Percentiles rank a stretch among this genome's conserved stretches.
These are phyloP conservation scores for Acrobasis consociella DNA, from an alignment of 2,888 invertebrate species.

Conservation along the genomic window DNA sequence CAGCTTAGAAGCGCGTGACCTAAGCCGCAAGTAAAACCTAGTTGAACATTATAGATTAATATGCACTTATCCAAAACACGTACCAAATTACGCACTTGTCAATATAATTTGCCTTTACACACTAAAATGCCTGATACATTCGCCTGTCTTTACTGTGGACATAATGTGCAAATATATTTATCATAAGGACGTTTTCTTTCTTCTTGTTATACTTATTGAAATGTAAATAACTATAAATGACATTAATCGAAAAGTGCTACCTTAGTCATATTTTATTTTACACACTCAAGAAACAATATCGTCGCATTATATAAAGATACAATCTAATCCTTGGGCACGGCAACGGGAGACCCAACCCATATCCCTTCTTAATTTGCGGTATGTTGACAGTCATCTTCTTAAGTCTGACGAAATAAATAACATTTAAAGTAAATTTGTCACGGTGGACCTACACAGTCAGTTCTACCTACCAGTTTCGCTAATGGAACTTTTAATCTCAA, in stretches of 20 bases:
- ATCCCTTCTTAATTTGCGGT: not conserved
- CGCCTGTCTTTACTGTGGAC: not conserved
- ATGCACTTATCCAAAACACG: no score
- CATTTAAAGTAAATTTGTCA: no score
- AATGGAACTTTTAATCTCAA: no score
- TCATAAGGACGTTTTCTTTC: not conserved
- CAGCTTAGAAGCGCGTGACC: no score
- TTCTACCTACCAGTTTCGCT: no score
- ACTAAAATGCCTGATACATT: no score
- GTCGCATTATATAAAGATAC: not conserved
- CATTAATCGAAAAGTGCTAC: constrained; percentile 15
- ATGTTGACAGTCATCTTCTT: constrained; percentile 15
- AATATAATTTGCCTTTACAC: no score
- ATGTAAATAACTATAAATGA: constrained; percentile 7
- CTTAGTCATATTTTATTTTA: constrained; percentile 1
- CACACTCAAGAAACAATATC: not conserved
- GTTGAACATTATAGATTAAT: no score
- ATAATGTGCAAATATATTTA: not conserved
- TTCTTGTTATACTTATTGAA: not conserved
- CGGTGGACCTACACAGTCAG: no score
- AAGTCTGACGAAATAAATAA: not conserved
- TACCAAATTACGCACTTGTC: no score
- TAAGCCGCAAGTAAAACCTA: no score
- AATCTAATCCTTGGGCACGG: constrained; percentile 6
- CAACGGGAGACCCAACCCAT: not conserved